These are phyloP conservation scores for Crambe crambe DNA, from an alignment of 37 sponge, comb jelly and placozoan species.

Conservation along the genomic window DNA sequence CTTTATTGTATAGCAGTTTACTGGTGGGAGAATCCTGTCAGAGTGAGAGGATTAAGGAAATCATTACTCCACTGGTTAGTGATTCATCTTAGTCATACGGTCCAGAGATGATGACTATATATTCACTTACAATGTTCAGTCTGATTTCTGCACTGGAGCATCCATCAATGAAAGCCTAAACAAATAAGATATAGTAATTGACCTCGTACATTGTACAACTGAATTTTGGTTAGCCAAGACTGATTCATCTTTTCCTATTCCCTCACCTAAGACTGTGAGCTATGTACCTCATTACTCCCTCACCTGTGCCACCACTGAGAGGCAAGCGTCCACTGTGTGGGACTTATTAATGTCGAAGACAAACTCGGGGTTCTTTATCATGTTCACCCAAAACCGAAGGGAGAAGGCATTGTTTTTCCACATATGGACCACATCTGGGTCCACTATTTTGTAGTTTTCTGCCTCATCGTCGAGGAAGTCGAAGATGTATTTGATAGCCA, in stretches of 20 bases:
- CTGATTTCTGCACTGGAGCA: conserved; percentile 58
- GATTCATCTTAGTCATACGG: no score
- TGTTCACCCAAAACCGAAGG: conserved; percentile 97
- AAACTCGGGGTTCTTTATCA: conserved; percentile 99
- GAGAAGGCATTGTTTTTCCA: conserved; percentile 93
- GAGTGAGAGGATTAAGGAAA: not conserved
- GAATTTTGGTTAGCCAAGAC: no score
- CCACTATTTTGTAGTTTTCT: conserved; percentile 46
- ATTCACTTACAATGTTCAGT: conserved; percentile 65
- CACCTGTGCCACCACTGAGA: conserved; percentile 85
- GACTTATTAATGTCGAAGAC: conserved; percentile 96
- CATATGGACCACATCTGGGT: conserved; percentile 83
- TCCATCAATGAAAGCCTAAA: conserved; percentile 80
- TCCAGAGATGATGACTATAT: no score
- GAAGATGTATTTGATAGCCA: conserved; percentile 94
- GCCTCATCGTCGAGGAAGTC: conserved; percentile 96
- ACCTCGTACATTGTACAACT: no score
- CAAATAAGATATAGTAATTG: not conserved
- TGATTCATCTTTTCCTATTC: not conserved
- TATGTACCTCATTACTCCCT: not conserved
- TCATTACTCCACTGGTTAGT: no score
- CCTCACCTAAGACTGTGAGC: not conserved
- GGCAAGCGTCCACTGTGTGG: conserved; percentile 87
- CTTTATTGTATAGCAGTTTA: conserved; percentile 94
- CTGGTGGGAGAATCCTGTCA: conserved; percentile 83